Evolutionary conservation across 1,140 invertebrate genomes (phyloP).

Genomic region (Drosophila orena): DNA sequence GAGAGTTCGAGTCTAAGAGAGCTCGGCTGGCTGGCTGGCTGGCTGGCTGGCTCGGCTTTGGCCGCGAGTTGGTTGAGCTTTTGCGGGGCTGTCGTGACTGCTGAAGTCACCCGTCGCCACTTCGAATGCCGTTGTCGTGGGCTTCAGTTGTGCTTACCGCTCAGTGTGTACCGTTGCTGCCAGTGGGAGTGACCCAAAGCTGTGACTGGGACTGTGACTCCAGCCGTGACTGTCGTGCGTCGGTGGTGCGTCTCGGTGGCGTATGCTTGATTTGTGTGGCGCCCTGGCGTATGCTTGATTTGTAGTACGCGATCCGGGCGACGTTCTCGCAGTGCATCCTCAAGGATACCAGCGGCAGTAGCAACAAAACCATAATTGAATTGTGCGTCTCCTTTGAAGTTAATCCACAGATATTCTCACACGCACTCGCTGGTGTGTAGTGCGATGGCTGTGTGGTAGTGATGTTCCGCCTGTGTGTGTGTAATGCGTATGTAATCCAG

Average conservation of each 20-base stretch:
- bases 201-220: slow-evolving; percentile 29
- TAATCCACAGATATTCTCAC: slow-evolving; percentile 41
- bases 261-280: slow-evolving; percentile 42
- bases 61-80: slow-evolving; percentile 10
- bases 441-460: slow-evolving; percentile 29
- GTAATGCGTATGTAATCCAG: slow-evolving; percentile 72
- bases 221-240: slow-evolving; percentile 24
- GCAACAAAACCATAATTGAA: slow-evolving; percentile 35
- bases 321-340: slow-evolving; percentile 13
- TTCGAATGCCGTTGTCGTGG: slow-evolving; percentile 77
- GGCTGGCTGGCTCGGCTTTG: slow-evolving; percentile 22
- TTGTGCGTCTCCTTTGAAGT: slow-evolving; percentile 35
- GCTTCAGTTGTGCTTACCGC: slow-evolving; percentile 65
- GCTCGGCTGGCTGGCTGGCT: no score
- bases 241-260: slow-evolving; percentile 27
- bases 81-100: slow-evolving; percentile 25
- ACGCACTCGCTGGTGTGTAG: slow-evolving; percentile 13
- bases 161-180: slow-evolving; percentile 13
- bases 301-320: slow-evolving; percentile 16
- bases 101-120: slow-evolving; percentile 47
- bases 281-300: slow-evolving; percentile 27
- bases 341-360: slow-evolving; percentile 20
- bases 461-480: slow-evolving; percentile 33
- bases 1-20: background rate
- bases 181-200: slow-evolving; percentile 8